A percentile compares a stretch with the other conserved stretches of the same genome.
These are phyloP conservation scores for Emydoidea blandingii DNA, from an alignment of 2,797 vertebrate genomes.

Conservation along the genomic window DNA sequence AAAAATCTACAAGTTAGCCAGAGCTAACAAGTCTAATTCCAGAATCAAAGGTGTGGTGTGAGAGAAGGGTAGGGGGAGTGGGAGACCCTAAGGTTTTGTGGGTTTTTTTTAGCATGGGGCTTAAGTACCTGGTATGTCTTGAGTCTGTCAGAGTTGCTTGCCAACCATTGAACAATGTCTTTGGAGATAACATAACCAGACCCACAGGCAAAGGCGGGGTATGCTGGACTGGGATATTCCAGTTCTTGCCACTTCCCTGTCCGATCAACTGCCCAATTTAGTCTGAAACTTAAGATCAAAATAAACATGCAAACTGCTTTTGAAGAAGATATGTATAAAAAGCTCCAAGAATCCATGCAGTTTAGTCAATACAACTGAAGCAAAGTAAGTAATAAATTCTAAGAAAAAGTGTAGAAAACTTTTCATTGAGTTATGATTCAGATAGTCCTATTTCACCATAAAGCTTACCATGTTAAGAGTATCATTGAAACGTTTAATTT, in stretches of 20 bases:
- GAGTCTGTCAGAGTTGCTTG: conserved; percentile 89
- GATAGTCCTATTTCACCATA: not conserved
- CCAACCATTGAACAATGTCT: conserved; percentile 95
- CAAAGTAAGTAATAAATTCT: not conserved
- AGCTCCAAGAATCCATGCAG: not conserved
- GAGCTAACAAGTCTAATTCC: not conserved
- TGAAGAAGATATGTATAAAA: not conserved
- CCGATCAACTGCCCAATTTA: conserved; percentile 98
- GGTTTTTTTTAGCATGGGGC: too few species aligned
- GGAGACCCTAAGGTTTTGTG: not conserved
- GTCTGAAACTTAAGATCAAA: conserved; percentile 90
- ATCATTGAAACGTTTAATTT: not conserved
- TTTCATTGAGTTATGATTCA: not conserved
- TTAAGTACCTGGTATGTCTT: conserved; percentile 94
- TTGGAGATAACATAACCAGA: conserved; percentile 94
- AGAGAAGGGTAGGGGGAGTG: not conserved
- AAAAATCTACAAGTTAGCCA: not conserved
- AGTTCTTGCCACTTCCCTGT: conserved; percentile 98
- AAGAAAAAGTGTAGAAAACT: not conserved
- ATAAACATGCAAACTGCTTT: not conserved
- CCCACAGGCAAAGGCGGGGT: conserved; percentile 97
- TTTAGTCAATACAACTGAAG: not conserved
- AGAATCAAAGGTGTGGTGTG: not conserved
- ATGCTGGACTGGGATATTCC: conserved; percentile 94
- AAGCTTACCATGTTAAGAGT: not conserved